These are phyloP conservation scores for Typhlomys cinereus DNA, from an alignment of 2,113 vertebrate genomes.

Conservation along the genomic window DNA sequence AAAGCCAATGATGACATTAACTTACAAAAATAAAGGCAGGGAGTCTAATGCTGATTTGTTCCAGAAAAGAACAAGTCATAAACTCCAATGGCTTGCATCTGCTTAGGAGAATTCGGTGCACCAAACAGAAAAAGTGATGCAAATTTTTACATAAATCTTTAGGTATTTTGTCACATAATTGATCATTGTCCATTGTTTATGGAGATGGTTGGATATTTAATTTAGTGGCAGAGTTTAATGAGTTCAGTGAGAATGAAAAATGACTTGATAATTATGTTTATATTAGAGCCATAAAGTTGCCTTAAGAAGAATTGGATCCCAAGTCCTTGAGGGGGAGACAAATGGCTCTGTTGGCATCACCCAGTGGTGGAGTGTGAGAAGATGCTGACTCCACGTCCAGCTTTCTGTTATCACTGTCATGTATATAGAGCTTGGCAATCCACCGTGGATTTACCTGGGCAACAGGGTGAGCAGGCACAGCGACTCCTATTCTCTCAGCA, in stretches of 20 bases:
- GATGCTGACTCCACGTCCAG: not conserved
- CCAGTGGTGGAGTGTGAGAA: not conserved
- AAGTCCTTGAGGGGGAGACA: not conserved
- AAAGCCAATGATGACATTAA: conserved; percentile 41
- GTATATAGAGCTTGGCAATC: too few relatives aligned
- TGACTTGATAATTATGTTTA: not conserved
- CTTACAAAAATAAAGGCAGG: not conserved
- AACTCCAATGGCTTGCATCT: not conserved
- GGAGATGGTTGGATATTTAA: not conserved
- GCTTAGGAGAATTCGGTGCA: not conserved
- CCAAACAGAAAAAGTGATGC: not conserved
- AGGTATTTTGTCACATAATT: not conserved
- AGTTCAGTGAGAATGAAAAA: not conserved
- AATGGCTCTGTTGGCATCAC: not conserved
- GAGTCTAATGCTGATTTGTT: conserved; percentile 4
- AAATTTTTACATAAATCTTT: conserved; percentile 14
- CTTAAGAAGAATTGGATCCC: not conserved
- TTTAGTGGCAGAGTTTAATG: not conserved
- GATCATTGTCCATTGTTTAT: not conserved
- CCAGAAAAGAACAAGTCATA: not conserved
- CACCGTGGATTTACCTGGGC: not conserved
- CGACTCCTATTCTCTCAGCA: not conserved
- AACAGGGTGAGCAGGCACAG: not conserved
- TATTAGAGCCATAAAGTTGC: not conserved
- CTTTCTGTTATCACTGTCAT: too few relatives aligned